A percentile compares a stretch with the other conserved stretches of the same genome.
phyloP scores from a whole-genome alignment of 2,113 vertebrate species.

The Sardina pilchardus region DNA sequence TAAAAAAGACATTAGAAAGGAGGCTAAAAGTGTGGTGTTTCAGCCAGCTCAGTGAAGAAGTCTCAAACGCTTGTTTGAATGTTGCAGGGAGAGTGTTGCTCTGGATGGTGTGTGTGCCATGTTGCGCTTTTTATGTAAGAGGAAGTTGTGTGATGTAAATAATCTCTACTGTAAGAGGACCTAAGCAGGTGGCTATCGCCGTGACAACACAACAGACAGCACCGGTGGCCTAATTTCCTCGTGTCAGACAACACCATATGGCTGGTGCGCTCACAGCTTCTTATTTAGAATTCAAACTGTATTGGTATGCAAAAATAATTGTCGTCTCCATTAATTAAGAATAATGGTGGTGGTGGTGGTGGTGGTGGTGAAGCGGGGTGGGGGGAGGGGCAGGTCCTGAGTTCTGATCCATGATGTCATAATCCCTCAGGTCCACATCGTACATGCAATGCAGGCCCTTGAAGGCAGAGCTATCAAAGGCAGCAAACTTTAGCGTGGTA shows the following conservation, averaged over 20 bases:
- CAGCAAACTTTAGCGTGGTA: slow-evolving; percentile 36
- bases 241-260: slow-evolving; percentile 80
- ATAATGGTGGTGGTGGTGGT: slow-evolving; percentile 34
- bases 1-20: not conserved
- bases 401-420: slow-evolving; percentile 50
- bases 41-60: not conserved
- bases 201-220: slow-evolving; percentile 76
- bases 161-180: slow-evolving; percentile 54
- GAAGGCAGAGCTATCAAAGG: slow-evolving; percentile 69
- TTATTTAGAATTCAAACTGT: slow-evolving; percentile 68
- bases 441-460: slow-evolving; percentile 69
- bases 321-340: slow-evolving; percentile 76
- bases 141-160: slow-evolving; percentile 2
- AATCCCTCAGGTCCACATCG: slow-evolving; percentile 64
- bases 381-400: slow-evolving; percentile 43
- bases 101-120: not conserved
- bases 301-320: slow-evolving; percentile 69
- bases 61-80: not conserved
- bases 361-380: too few relatives aligned
- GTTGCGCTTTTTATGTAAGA: not conserved
- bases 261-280: slow-evolving; percentile 65
- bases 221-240: slow-evolving; percentile 78
- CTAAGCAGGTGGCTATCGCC: slow-evolving; percentile 72
- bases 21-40: not conserved
- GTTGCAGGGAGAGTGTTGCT: not conserved